Evolutionary conservation across 1,140 invertebrate species (phyloP), one percentile per base, ranked within the genome.

Genomic region (Megathymus violae): DNA sequence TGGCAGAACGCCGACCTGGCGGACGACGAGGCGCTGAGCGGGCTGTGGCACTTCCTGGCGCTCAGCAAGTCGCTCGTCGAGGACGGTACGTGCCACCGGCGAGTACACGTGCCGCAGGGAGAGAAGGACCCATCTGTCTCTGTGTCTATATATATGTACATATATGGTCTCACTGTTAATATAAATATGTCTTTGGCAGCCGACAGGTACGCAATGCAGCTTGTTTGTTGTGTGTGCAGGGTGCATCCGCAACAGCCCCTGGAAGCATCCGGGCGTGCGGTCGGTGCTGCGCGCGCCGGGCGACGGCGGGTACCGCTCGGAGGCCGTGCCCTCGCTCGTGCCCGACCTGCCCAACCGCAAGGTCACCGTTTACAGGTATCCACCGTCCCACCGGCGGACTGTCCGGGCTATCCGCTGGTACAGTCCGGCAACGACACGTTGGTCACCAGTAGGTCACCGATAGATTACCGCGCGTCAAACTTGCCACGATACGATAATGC

Each of bases 41-140:
- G 93, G 65, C 82, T 96, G 10, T 96, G 95, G 95, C 93, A 94
- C 52, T 96, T 95, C 94, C 76, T 97, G 27, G 93, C 94, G 62
- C 92, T 95, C 15, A 96, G 95, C 88, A 93, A 93, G 47, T 93
- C 93, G 11, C 89, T 96, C 3, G 93, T 95, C 3, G 94, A 95
- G 71, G 94, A 95, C 68, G 93, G 93, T 82, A 88, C 91, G 62
- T 61, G 15, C 6, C n/a, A n/a, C n/a, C n/a, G n/a, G n/a, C n/a
- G n/a, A n/a, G n/a, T n/a, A n/a, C n/a, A n/a, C n/a, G n/a, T n/a
- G n/a, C n/a, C n/a, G n/a, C n/a, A n/a, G n/a, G n/a, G n/a, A n/a
- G n/a, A n/a, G n/a, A n/a, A n/a, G n/a, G n/a, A n/a, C n/a, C n/a
- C n/a, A n/a, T n/a, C n/a, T n/a, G n/a, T n/a, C n/a, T n/a, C n/a